Evolutionary conservation across 2,888 invertebrate genomes (phyloP), one percentile per base, ranked within the genome.

Genomic region (Eurytoma adleriae): DNA sequence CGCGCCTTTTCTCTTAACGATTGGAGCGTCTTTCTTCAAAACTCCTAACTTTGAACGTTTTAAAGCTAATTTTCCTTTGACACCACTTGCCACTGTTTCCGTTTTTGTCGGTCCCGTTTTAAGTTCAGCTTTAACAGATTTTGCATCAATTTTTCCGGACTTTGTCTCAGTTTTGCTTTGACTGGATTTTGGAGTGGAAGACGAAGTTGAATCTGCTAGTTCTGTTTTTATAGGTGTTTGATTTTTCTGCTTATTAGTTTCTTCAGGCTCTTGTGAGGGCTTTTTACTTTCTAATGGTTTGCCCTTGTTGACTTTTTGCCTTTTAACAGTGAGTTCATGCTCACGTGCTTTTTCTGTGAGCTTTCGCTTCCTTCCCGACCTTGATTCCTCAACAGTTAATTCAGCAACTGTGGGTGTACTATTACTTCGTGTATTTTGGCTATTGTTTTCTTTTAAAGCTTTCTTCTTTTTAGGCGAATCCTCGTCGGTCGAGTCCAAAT

Each of bases 291-390:
- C 1, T 18, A n/a, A 40, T 10, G 54, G 4, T 62, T 76, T 78
- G 2, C 71, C 57, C 30, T 81, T 81, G 13, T 83, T 80, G 3
- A 89, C 84, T 74, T 90, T 91, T 40, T 89, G 87, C 1, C 90
- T 86, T 79, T 90, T 91, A 13, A 88, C 85, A n/a, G 84, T 86
- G 66, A 82, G 87, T 18, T 84, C 86, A 52, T 89, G 86, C 27
- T 82, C 80, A 3, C 80, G 79, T 0, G 90, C 90, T 76, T 89
- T 90, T 68, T 90, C 91, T 0, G 91, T 91, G 0, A 87, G 86
- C 72, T 90, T 91, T 3, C 90, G 84, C 74, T 90, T 91, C 57
- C 91, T 88, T 5, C 90, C 90, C 0, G 90, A 90, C 67, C 90
- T 85, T 1, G 89, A 87, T 48, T 89, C 90, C 30, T 90, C 90